Evolutionary conservation across 2,888 invertebrate genomes (phyloP).

Genomic region (Operophtera brumata): DNA sequence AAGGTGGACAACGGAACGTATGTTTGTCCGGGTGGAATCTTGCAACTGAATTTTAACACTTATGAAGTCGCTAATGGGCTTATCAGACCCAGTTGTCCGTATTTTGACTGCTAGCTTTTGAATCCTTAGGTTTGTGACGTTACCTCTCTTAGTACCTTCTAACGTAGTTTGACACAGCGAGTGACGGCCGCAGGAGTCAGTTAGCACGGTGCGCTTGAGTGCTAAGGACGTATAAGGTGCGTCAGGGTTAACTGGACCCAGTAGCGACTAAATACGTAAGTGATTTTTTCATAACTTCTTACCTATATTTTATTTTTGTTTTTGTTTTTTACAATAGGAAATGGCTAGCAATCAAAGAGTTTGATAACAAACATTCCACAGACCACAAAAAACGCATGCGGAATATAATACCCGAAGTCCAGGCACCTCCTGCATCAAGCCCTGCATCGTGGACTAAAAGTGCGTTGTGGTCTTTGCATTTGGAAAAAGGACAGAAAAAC

Average conservation of each 20-base stretch:
- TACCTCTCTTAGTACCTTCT: too few relatives aligned
- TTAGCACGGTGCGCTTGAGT: not conserved
- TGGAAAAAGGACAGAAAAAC: slow-evolving; percentile 7
- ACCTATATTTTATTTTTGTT: not conserved
- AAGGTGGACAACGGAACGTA: too few relatives aligned
- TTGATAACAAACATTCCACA: not conserved
- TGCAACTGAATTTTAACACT: too few relatives aligned
- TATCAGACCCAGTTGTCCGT: too few relatives aligned
- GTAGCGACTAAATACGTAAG: not conserved
- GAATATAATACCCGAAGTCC: not conserved
- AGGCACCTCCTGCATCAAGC: not conserved
- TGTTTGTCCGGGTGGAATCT: too few relatives aligned
- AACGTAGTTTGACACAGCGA: not conserved
- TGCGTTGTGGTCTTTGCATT: not conserved
- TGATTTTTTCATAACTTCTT: not conserved
- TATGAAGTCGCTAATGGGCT: too few relatives aligned
- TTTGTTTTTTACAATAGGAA: not conserved
- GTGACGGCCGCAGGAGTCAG: not conserved
- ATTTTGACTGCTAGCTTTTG: too few relatives aligned
- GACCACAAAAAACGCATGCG: not conserved
- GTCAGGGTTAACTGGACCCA: not conserved
- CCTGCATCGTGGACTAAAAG: not conserved
- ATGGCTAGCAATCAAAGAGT: not conserved
- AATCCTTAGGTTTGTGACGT: too few relatives aligned
- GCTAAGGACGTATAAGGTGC: not conserved